phyloP scores from a whole-genome alignment of 1,140 invertebrate genomes.

The Odontomachus brunneus region DNA sequence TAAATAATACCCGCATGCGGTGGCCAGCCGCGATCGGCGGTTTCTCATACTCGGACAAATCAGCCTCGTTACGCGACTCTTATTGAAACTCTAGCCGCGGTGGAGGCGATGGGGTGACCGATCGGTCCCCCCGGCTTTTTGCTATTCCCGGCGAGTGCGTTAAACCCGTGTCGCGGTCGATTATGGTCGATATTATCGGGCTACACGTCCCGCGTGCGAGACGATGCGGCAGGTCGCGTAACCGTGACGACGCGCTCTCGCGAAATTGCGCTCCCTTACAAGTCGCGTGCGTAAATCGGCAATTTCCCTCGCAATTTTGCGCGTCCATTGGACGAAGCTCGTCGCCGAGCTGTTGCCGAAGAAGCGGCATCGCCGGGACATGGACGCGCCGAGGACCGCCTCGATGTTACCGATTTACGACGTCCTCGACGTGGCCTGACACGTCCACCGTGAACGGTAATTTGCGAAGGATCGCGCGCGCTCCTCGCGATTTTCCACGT shows the following conservation, averaged over 20 bases:
- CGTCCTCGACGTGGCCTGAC: too few species aligned
- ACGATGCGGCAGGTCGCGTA: neutral
- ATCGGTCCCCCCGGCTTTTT: constrained; percentile 5
- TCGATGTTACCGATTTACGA: constrained; percentile 10
- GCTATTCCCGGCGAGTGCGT: neutral
- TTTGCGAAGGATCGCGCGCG: too few species aligned
- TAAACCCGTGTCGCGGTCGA: constrained; percentile 26
- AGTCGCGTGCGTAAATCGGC: neutral
- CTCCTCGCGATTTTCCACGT: too few species aligned
- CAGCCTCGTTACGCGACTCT: constrained; percentile 40
- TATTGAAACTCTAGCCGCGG: constrained; percentile 58
- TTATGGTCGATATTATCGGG: neutral
- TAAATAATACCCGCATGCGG: constrained; percentile 52
- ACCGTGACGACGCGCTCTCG: constrained; percentile 22
- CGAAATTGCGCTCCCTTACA: constrained; percentile 19
- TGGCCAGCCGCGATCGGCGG: constrained; percentile 34
- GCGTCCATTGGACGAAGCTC: too few species aligned
- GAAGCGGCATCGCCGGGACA: too few species aligned
- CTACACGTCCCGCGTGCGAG: neutral
- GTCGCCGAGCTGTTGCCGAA: too few species aligned
- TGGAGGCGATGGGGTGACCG: constrained; percentile 7
- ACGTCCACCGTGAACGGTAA: neutral
- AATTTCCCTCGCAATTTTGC: constrained; percentile 31
- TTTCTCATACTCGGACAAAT: constrained; percentile 65
- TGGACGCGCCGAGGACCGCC: too few species aligned